Percentiles rank a stretch among this genome's conserved stretches.
Evolutionary conservation across 2,113 vertebrate genomes (phyloP).

Genomic region (Nansenia antarctica): DNA sequence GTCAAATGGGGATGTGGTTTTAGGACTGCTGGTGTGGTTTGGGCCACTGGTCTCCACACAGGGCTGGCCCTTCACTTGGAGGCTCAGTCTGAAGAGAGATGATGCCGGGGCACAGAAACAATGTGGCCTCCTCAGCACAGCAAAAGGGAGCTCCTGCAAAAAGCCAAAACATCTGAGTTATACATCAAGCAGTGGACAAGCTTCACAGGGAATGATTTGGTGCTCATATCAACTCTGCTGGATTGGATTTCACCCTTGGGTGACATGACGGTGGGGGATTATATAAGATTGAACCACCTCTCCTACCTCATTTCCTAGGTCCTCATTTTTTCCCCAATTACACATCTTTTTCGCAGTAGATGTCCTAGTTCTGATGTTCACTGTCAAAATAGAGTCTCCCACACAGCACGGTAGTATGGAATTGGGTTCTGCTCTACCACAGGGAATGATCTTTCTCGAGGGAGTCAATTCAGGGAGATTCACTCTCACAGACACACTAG

Average conservation of each 20-base stretch:
- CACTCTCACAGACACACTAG: background rate
- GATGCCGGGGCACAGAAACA: conserved; percentile 88
- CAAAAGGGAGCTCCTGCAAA: conserved; percentile 88
- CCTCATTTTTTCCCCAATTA: conserved; percentile 13
- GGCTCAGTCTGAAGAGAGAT: conserved; percentile 72
- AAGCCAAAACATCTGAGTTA: background rate
- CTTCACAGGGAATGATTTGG: conserved; percentile 4
- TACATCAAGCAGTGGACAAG: background rate
- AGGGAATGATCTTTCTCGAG: conserved; percentile 10
- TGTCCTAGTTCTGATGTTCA: conserved; percentile 20
- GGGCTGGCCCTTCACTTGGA: conserved; percentile 55
- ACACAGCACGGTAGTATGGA: background rate
- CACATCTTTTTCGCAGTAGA: background rate
- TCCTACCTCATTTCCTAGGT: background rate
- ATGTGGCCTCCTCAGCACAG: conserved; percentile 75
- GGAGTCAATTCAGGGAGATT: background rate
- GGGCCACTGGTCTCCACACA: conserved; percentile 63
- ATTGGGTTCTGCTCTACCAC: background rate
- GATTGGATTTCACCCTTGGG: background rate
- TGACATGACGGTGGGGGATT: background rate
- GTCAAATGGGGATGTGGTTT: conserved; percentile 1
- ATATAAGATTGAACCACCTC: background rate
- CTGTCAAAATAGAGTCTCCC: conserved; percentile 4
- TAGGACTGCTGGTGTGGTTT: background rate
- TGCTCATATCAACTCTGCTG: background rate